These are phyloP conservation scores for Lytechinus variegatus DNA, from an alignment of 35 echinoderm and acorn worm species.

Conservation along the genomic window DNA sequence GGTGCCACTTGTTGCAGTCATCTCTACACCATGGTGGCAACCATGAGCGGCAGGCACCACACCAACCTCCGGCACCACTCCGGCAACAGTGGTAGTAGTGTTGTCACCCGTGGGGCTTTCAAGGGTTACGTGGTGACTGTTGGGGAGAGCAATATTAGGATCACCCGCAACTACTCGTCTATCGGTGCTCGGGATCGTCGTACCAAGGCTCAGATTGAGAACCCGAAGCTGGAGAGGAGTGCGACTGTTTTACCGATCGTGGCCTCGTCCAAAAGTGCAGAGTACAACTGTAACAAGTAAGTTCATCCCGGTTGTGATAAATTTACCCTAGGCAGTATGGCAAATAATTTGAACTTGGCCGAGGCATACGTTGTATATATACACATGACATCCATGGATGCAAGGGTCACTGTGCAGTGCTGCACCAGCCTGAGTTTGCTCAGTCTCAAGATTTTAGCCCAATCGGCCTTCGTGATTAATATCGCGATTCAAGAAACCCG, in stretches of 20 bases:
- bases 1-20: not conserved
- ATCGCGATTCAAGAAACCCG: too few relatives aligned
- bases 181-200: not conserved
- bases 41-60: not conserved
- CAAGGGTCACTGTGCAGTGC: too few relatives aligned
- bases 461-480: too few relatives aligned
- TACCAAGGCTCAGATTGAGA: not conserved
- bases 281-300: conserved; percentile 33
- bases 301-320: not conserved
- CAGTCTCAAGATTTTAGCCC: too few relatives aligned
- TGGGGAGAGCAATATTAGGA: not conserved
- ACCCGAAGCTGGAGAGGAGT: not conserved
- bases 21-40: conserved; percentile 14
- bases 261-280: not conserved
- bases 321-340: too few relatives aligned
- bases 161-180: conserved; percentile 18
- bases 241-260: not conserved
- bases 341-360: too few relatives aligned
- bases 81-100: not conserved
- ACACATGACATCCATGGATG: too few relatives aligned
- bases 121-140: conserved; percentile 23
- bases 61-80: not conserved
- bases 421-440: too few relatives aligned
- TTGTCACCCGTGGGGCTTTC: not conserved
- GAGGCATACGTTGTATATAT: too few relatives aligned